Evolutionary conservation across 1,140 invertebrate genomes (phyloP), one percentile per base, ranked within the genome.

Genomic region (Bombus pyrosoma): DNA sequence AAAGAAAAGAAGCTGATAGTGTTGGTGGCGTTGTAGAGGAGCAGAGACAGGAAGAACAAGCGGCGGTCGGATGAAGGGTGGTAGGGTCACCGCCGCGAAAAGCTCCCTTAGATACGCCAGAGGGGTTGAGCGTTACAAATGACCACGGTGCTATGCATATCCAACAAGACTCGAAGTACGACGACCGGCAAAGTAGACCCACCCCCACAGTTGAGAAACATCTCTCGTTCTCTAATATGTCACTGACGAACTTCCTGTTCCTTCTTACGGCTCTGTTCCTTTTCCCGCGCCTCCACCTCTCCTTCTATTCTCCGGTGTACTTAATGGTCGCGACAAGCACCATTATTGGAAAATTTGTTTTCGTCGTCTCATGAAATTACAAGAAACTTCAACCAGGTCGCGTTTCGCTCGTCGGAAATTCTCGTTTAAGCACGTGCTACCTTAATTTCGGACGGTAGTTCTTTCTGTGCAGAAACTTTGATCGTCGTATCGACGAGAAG

Each of bases 71-170:
- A 82, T 34, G 57, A 59, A 22, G 47, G 57, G 82, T 68, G 47
- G 32, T 9, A 34, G 87, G 81, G 81, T 87, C 68, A 90, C 81
- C 83, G 73, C 83, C 72, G 64, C 75, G 83, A 86, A 88, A 87
- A 87, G 79, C 75, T 86, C 79, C 83, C 87, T 85, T 82, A 83
- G 88, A 91, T 86, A 73, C 81, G 74, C 85, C 76, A 81, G 87
- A 86, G 78, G 77, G 88, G 89, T 85, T 89, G 89, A 88, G 73
- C 83, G 89, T 93, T 93, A 93, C 92, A 93, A 93, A 93, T 93
- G 91, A 92, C 90, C 88, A 81, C 82, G 83, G 83, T 62, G 90
- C 88, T 91, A 89, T 92, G 92, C 93, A 93, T 93, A 93, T 91
- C 89, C 91, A 92, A 93, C 89, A 74, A 92, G 88, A 91, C 72